Base-by-base conservation (phyloP, 1,140 invertebrate genomes). In the Rhyacophila brunnea region DNA sequence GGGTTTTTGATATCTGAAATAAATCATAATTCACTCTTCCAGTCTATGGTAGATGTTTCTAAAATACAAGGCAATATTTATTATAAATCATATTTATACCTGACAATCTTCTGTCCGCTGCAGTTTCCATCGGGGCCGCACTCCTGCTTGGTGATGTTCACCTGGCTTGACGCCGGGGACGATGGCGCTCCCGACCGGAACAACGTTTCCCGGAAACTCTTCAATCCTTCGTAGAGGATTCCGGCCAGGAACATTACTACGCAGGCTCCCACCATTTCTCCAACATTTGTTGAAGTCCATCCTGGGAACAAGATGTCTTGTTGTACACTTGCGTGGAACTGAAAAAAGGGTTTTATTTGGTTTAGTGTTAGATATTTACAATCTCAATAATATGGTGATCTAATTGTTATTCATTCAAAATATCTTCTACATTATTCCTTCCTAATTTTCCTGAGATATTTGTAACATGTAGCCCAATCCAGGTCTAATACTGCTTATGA, bases 191-290 rank as follows among this genome's bases (percentile, higher is more conserved):
- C 84, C 68, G 84, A 86, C 85, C 85, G 87, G 70, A 90, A 90
- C 1, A 91, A 73, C 67, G 86, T 87, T 71, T 92, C 89, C n/a
- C 90, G 82, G 70, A 89, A 93, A 78, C 92, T 93, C 77, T 96
- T 96, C 0, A 96, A 81, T 0, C 91, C 92, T 77, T 96, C 94
- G 71, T 96, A 96, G 13, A 95, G 77, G 7, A 91, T 80, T 0
- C 88, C 91, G 72, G 95, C 84, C 36, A 95, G 80, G 68, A 95
- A 89, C 35, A 96, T 90, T 20, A 86, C 91, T 40, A 95, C 81
- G 73, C 92, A 88, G 0, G 93, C 93, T 0, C 87, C 90, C 32
- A 94, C 79, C 52, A 96, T 79, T 23, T 90, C 85, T 34, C 84
- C 81, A n/a, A 86, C 74, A 2, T 82, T 85, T 9, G 81, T 81